phyloP scores from a whole-genome alignment of 2,888 invertebrate species.

The Rhogogaster chlorosoma region DNA sequence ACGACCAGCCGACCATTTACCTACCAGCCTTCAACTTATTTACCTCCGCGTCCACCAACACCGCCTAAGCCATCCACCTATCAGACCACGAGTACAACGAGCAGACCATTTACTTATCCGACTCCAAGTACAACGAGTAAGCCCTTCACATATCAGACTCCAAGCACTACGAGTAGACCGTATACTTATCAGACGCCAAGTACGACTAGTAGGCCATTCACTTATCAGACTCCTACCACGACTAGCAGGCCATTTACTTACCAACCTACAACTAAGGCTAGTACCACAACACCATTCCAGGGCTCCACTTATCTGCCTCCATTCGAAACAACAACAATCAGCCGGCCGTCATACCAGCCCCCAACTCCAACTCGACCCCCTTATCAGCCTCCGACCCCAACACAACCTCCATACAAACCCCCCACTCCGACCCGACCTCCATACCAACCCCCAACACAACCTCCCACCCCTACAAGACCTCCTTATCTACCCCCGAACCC shows the following conservation, averaged over 20 bases:
- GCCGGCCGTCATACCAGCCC: slow-evolving; percentile 42
- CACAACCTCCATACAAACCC: slow-evolving; percentile 53
- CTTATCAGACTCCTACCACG: slow-evolving; percentile 27
- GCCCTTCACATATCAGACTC: slow-evolving; percentile 14
- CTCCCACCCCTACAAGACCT: slow-evolving; percentile 47
- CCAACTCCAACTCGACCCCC: slow-evolving; percentile 36
- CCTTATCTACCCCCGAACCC: slow-evolving; percentile 47
- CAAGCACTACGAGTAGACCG: slow-evolving; percentile 23
- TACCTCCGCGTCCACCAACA: no score
- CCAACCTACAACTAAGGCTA: slow-evolving; percentile 10
- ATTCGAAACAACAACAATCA: neutral
- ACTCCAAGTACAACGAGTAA: slow-evolving; percentile 27
- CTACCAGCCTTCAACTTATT: slow-evolving; percentile 49
- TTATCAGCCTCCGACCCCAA: slow-evolving; percentile 51
- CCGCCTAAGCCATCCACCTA: neutral
- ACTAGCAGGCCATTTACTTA: slow-evolving; percentile 26
- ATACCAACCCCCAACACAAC: slow-evolving; percentile 54
- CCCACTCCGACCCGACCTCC: neutral
- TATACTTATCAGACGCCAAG: slow-evolving; percentile 36
- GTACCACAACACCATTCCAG: slow-evolving; percentile 24
- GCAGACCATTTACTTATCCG: slow-evolving; percentile 8
- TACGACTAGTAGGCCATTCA: slow-evolving; percentile 1
- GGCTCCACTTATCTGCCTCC: slow-evolving; percentile 43
- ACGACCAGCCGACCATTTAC: slow-evolving; percentile 1
- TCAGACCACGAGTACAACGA: slow-evolving; percentile 16